phyloP scores from a whole-genome alignment of 2,888 invertebrate species.

The Salpingus planirostris region DNA sequence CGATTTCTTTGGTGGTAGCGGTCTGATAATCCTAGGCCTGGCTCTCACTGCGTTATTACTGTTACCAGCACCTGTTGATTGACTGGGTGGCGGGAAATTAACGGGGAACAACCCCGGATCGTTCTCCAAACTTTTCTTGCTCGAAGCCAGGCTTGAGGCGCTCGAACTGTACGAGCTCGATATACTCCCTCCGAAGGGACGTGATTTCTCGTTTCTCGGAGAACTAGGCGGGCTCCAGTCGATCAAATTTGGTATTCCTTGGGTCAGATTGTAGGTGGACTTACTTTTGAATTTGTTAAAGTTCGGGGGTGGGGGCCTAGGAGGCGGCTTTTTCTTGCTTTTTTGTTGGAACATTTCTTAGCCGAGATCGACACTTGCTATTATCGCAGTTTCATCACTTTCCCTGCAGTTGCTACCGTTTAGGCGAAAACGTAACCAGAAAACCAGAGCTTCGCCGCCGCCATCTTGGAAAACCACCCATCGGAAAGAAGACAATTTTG shows the following conservation, averaged over 20 bases:
- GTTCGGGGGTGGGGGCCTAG: slow-evolving; percentile 62
- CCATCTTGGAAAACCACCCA: too few species aligned
- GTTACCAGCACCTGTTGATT: slow-evolving; percentile 1
- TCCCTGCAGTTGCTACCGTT: too few species aligned
- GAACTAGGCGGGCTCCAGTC: slow-evolving; percentile 46
- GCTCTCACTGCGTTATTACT: slow-evolving; percentile 1
- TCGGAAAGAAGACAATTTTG: too few species aligned
- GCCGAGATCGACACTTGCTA: too few species aligned
- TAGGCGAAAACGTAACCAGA: too few species aligned
- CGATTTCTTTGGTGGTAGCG: slow-evolving; percentile 39
- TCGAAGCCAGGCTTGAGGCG: slow-evolving; percentile 51
- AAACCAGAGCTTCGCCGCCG: too few species aligned
- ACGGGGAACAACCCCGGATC: slow-evolving; percentile 26
- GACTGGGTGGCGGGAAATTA: background rate
- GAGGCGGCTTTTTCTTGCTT: slow-evolving; percentile 60
- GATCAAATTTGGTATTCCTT: slow-evolving; percentile 38
- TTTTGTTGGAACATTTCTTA: slow-evolving; percentile 19
- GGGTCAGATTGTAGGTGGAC: slow-evolving; percentile 33
- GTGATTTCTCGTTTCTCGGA: slow-evolving; percentile 33
- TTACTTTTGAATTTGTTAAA: slow-evolving; percentile 34
- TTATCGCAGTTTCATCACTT: too few species aligned
- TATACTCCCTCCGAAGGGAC: slow-evolving; percentile 35
- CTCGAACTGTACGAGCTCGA: slow-evolving; percentile 39
- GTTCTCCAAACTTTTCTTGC: slow-evolving; percentile 76
- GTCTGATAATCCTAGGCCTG: slow-evolving; percentile 66